phyloP scores from a whole-genome alignment of 2,797 vertebrate species.

The Sebastes alutus region DNA sequence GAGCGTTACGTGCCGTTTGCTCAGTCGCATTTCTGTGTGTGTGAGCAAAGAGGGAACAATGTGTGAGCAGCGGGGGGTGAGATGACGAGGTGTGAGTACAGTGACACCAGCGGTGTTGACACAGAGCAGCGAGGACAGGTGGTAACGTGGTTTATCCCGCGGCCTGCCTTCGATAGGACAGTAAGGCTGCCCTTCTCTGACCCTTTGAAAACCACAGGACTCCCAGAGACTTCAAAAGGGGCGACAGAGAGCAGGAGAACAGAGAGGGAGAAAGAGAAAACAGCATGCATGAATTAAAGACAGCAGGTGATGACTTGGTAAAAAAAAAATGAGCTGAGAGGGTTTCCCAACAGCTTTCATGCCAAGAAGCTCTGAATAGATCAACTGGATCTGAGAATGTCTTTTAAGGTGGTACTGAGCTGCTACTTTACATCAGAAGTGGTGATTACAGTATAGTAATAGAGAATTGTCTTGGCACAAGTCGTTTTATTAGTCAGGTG shows the following conservation, averaged over 20 bases:
- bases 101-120: constrained; percentile 71
- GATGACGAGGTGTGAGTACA: constrained; percentile 59
- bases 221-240: constrained; percentile 71
- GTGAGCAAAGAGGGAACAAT: constrained; percentile 42
- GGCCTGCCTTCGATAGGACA: constrained; percentile 57
- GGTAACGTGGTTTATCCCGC: constrained; percentile 57
- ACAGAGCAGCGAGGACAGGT: constrained; percentile 70
- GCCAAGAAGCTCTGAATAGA: constrained; percentile 40
- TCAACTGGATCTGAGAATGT: constrained; percentile 8
- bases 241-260: constrained; percentile 41
- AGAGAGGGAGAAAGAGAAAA: constrained; percentile 59
- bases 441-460: not conserved
- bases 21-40: constrained; percentile 21
- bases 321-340: constrained; percentile 23
- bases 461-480: not conserved
- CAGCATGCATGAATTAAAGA: constrained; percentile 72
- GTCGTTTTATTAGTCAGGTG: not conserved
- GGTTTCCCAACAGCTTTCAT: constrained; percentile 43
- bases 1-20: constrained; percentile 29
- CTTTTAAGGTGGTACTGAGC: not conserved
- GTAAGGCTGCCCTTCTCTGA: constrained; percentile 67
- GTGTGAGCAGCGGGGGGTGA: constrained; percentile 36
- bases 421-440: not conserved
- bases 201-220: constrained; percentile 75
- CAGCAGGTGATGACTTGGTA: constrained; percentile 70